Evolutionary conservation across 2,797 vertebrate genomes (phyloP).

Genomic region (Sebastes cheni): DNA sequence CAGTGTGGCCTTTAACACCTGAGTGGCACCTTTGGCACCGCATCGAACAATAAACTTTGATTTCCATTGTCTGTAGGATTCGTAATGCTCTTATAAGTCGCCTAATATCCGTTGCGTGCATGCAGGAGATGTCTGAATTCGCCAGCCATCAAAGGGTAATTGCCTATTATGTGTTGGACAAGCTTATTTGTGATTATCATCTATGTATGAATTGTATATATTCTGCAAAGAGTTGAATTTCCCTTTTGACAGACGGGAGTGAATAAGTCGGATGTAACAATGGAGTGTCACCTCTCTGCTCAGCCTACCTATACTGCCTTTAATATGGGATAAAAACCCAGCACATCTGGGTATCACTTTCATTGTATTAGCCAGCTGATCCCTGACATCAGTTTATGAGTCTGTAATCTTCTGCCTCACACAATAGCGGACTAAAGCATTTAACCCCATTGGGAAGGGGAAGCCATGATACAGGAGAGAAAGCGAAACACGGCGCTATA

Average conservation of each 20-base stretch:
- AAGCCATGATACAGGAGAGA: slow-evolving; percentile 67
- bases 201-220: slow-evolving; percentile 46
- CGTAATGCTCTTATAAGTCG: slow-evolving; percentile 48
- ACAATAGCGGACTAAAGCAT: slow-evolving; percentile 79
- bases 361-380: slow-evolving; percentile 80
- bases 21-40: slow-evolving; percentile 35
- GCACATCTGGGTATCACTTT: slow-evolving; percentile 78
- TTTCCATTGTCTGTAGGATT: slow-evolving; percentile 61
- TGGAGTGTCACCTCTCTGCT: slow-evolving; percentile 52
- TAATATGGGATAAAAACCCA: slow-evolving; percentile 69
- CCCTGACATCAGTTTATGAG: slow-evolving; percentile 84
- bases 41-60: slow-evolving; percentile 68
- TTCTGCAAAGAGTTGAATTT: slow-evolving; percentile 46
- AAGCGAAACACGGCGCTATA: slow-evolving; percentile 44
- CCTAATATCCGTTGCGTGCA: slow-evolving; percentile 31
- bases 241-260: slow-evolving; percentile 55
- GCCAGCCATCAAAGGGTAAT: slow-evolving; percentile 60
- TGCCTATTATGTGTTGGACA: slow-evolving; percentile 62
- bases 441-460: slow-evolving; percentile 74
- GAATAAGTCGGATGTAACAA: slow-evolving; percentile 56
- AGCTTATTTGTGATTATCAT: slow-evolving; percentile 71
- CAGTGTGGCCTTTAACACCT: slow-evolving; percentile 29
- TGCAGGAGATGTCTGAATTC: slow-evolving; percentile 39
- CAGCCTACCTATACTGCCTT: slow-evolving; percentile 59
- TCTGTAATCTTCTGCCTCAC: slow-evolving; percentile 80